phyloP scores from a whole-genome alignment of 1,140 invertebrate species.

The Cepaea nemoralis region DNA sequence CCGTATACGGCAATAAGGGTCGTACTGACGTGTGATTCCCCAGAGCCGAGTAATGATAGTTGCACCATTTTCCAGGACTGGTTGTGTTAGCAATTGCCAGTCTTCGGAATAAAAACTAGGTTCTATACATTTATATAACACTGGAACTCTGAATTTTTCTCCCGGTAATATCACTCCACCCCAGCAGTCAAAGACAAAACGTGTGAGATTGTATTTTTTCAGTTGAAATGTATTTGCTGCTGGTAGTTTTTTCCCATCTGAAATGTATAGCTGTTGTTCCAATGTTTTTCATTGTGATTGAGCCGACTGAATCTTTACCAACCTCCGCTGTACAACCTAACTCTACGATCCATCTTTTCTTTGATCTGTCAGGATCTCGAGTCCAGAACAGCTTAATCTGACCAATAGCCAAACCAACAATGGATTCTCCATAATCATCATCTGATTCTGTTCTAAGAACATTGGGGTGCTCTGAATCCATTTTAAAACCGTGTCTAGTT shows the following conservation, averaged over 20 bases:
- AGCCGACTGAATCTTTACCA: not conserved
- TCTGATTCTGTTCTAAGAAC: not conserved
- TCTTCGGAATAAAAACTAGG: slow-evolving; percentile 20
- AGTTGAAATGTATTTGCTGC: slow-evolving; percentile 1
- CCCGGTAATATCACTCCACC: slow-evolving; percentile 20
- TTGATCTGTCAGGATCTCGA: slow-evolving; percentile 8
- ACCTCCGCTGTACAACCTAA: slow-evolving; percentile 25
- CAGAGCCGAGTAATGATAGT: slow-evolving; percentile 22
- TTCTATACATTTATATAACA: slow-evolving; percentile 13
- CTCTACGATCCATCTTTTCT: slow-evolving; percentile 25
- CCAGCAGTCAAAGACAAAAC: slow-evolving; percentile 17
- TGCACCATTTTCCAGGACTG: slow-evolving; percentile 30
- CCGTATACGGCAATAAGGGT: not conserved
- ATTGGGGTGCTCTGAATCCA: too few relatives aligned
- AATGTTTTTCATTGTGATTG: slow-evolving; percentile 23
- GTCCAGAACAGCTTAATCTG: slow-evolving; percentile 10
- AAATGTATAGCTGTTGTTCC: slow-evolving; percentile 26
- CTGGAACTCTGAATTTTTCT: slow-evolving; percentile 9
- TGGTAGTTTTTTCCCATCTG: not conserved
- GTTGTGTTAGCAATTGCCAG: slow-evolving; percentile 14
- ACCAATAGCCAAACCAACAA: slow-evolving; percentile 12
- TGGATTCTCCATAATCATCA: not conserved
- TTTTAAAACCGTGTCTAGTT: not conserved
- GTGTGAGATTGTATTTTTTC: not conserved
- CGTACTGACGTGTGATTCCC: slow-evolving; percentile 16